These are phyloP conservation scores for Andrena bucephala DNA, from an alignment of 2,888 invertebrate genomes.

Conservation along the genomic window DNA sequence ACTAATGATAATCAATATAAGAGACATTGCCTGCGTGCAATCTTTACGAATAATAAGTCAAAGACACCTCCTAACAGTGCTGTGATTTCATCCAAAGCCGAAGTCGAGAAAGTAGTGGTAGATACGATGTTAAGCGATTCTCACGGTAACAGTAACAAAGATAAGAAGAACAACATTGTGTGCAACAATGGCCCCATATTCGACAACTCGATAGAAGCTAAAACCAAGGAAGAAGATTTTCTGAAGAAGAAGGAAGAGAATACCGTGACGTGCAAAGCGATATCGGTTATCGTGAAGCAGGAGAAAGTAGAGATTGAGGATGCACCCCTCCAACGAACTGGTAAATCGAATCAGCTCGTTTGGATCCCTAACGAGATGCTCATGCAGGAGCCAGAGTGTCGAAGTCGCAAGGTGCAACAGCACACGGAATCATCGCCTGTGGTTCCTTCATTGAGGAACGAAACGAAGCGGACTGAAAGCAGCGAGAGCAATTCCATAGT, in stretches of 20 bases:
- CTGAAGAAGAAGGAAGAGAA: neutral
- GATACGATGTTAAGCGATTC: neutral
- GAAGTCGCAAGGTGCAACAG: conserved; percentile 28
- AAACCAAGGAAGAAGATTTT: neutral
- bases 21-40: conserved; percentile 2
- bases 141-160: neutral
- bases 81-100: neutral
- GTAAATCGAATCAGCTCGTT: conserved; percentile 52
- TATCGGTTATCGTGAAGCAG: conserved; percentile 57
- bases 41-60: conserved; percentile 7
- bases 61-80: neutral
- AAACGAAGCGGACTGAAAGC: conserved; percentile 38
- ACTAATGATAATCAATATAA: neutral
- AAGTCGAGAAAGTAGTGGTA: neutral
- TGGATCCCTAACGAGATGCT: conserved; percentile 57
- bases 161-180: neutral
- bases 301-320: conserved; percentile 47
- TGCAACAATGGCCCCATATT: neutral
- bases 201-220: neutral
- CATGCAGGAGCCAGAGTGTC: conserved; percentile 5
- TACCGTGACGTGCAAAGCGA: conserved; percentile 5
- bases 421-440: conserved; percentile 9
- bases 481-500: neutral
- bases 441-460: conserved; percentile 61
- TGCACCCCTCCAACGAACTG: neutral